Evolutionary conservation across 1,140 invertebrate species (phyloP).

Genomic region (Choristoneura fumiferana): DNA sequence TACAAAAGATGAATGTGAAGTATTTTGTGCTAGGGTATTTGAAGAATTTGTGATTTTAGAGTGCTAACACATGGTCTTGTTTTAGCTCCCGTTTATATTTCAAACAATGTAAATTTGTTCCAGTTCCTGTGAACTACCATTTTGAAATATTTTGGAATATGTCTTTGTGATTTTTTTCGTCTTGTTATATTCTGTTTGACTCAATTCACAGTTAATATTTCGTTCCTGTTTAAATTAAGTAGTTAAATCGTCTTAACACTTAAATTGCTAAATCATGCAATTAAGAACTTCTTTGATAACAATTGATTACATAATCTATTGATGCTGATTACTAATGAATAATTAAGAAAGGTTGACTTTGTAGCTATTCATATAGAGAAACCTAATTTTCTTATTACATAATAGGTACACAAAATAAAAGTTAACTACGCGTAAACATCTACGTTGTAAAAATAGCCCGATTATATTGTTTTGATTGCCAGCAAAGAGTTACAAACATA

Average conservation of each 20-base stretch:
- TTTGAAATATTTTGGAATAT: background rate
- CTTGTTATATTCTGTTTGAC: too few relatives aligned
- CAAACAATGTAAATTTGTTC: constrained; percentile 34
- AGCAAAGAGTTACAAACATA: too few relatives aligned
- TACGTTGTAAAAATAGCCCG: too few relatives aligned
- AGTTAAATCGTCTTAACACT: too few relatives aligned
- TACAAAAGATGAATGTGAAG: constrained; percentile 42
- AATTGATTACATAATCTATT: constrained; percentile 3
- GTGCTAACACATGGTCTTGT: constrained; percentile 41
- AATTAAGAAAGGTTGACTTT: too few relatives aligned
- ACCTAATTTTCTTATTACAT: too few relatives aligned
- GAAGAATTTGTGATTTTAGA: constrained; percentile 30
- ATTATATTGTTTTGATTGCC: too few relatives aligned
- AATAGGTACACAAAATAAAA: too few relatives aligned
- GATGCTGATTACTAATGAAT: constrained; percentile 13
- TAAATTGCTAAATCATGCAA: background rate
- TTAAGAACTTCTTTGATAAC: constrained; percentile 12
- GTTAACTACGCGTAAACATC: too few relatives aligned
- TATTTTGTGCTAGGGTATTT: constrained; percentile 25
- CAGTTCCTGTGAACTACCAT: constrained; percentile 32
- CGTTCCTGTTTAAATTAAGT: too few relatives aligned
- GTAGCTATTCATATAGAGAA: too few relatives aligned
- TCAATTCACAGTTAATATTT: too few relatives aligned
- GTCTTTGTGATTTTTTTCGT: background rate
- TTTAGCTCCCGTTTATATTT: constrained; percentile 39